A percentile compares a stretch with the other conserved stretches of the same genome.
phyloP scores from a whole-genome alignment of 2,113 vertebrate genomes.

The Pachypanchax playfairii region DNA sequence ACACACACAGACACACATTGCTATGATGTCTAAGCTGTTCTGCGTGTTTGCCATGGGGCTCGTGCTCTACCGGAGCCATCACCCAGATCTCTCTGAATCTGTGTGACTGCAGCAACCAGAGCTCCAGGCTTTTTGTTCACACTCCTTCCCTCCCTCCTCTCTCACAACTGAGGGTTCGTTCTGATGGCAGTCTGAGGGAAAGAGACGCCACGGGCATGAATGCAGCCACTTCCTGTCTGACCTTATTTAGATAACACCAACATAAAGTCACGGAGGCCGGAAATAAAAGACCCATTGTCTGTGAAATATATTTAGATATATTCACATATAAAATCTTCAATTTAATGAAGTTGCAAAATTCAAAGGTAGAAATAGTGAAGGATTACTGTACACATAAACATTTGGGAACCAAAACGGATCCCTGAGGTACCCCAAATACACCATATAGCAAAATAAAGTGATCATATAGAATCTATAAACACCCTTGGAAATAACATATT shows the following conservation, averaged over 20 bases:
- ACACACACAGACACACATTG: not conserved
- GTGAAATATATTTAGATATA: too few species aligned
- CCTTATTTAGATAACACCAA: constrained; percentile 17
- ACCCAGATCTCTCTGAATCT: constrained; percentile 58
- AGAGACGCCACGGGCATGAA: constrained; percentile 5
- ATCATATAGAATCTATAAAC: too few species aligned
- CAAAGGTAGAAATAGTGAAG: too few species aligned
- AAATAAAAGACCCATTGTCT: too few species aligned
- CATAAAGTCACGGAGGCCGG: not conserved
- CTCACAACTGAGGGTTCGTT: constrained; percentile 14
- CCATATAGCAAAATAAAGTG: too few species aligned
- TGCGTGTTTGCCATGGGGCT: constrained; percentile 45
- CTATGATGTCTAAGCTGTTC: constrained; percentile 23
- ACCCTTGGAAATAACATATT: too few species aligned
- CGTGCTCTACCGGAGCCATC: constrained; percentile 51
- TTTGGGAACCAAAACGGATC: too few species aligned
- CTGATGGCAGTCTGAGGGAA: constrained; percentile 16
- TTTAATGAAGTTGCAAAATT: too few species aligned
- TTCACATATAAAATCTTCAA: too few species aligned
- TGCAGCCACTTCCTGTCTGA: constrained; percentile 8
- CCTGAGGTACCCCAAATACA: too few species aligned
- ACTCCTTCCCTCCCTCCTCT: constrained; percentile 38
- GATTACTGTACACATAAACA: too few species aligned
- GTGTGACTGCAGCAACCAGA: constrained; percentile 70
- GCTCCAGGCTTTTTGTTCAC: constrained; percentile 62